Evolutionary conservation across 2,888 invertebrate species (phyloP).

Genomic region (Corbicula japonica): DNA sequence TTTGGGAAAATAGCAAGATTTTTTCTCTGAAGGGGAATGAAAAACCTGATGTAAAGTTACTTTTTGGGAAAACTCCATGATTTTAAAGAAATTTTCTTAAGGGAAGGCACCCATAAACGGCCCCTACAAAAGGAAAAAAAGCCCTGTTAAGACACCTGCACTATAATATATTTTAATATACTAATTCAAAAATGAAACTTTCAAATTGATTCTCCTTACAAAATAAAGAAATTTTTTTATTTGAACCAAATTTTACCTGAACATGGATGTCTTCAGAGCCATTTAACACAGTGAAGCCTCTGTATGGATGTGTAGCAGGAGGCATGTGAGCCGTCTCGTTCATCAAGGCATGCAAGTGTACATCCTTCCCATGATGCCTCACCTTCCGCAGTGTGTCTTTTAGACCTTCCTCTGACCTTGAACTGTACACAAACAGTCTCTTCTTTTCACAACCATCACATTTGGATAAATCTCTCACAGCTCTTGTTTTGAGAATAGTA

Average conservation of each 20-base stretch:
- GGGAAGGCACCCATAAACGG: no score
- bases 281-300: conserved; percentile 93
- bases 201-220: neutral
- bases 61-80: no score
- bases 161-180: neutral
- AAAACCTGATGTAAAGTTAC: no score
- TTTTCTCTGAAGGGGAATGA: no score
- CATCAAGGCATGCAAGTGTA: conserved; percentile 83
- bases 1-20: no score
- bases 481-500: conserved; percentile 87
- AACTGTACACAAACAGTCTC: conserved; percentile 92
- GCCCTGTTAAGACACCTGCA: no score
- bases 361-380: conserved; percentile 88
- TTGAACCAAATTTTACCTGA: conserved; percentile 66
- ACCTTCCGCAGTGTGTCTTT: conserved; percentile 91
- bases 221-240: neutral
- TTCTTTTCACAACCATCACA: conserved; percentile 87
- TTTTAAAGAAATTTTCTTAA: no score
- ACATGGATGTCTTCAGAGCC: conserved; percentile 81
- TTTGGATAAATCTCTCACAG: conserved; percentile 5
- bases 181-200: neutral
- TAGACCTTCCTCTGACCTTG: conserved; percentile 94
- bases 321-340: conserved; percentile 86
- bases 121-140: no score
- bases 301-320: conserved; percentile 91